Conservation (phyloP, 1,140 invertebrate species). For the Papilio machaon region DNA sequence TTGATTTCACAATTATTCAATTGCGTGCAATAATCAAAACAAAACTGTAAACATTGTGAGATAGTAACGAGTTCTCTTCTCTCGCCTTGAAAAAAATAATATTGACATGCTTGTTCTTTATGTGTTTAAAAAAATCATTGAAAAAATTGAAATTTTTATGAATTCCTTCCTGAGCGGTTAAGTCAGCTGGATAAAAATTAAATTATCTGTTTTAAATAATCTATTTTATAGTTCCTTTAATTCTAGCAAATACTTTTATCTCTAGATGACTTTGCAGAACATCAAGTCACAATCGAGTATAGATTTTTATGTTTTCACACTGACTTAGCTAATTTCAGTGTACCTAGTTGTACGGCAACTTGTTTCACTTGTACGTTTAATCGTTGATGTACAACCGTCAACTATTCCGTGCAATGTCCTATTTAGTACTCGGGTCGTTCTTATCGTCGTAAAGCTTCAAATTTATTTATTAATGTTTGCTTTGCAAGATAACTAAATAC, state of each 20-base stretch:
- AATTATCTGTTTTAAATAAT: no score
- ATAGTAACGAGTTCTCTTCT: no score
- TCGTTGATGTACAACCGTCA: neutral
- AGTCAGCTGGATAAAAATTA: no score
- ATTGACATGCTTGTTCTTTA: no score
- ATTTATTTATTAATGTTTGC: neutral
- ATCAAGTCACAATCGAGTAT: neutral
- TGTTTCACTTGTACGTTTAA: neutral
- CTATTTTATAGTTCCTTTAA: no score
- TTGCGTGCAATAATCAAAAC: no score
- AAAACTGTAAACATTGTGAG: no score
- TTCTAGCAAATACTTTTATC: neutral
- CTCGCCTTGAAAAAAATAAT: no score
- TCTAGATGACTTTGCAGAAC: neutral
- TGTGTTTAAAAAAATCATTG: no score
- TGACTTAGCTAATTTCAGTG: neutral
- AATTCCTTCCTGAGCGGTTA: no score
- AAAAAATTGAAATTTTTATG: no score
- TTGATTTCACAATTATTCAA: no score
- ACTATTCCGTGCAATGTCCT: neutral
- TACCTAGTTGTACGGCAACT: neutral
- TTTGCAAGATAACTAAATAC: constrained; percentile 3
- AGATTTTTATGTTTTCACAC: neutral
- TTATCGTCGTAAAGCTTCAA: constrained; percentile 7
- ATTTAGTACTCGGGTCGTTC: neutral